These are phyloP conservation scores for Hippoglossus hippoglossus DNA, from an alignment of 2,797 vertebrate species.

Conservation along the genomic window DNA sequence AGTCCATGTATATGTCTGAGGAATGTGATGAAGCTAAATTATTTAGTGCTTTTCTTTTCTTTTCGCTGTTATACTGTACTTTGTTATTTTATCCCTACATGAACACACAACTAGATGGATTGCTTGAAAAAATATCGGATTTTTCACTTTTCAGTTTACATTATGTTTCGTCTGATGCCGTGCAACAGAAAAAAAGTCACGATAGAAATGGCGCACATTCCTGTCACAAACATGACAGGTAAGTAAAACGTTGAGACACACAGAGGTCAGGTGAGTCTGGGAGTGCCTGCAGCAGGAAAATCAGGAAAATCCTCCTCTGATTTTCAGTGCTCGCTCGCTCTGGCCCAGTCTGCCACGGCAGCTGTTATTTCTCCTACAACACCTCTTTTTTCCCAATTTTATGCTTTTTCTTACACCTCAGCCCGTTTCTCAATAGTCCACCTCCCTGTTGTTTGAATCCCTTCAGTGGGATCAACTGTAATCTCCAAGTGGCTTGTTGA, in stretches of 20 bases:
- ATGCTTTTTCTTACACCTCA: slow-evolving; percentile 17
- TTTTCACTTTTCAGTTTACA: not conserved
- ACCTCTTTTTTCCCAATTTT: slow-evolving; percentile 31
- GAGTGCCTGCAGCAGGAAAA: slow-evolving; percentile 48
- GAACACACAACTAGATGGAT: no score
- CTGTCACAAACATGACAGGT: slow-evolving; percentile 14
- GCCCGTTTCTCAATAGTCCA: slow-evolving; percentile 38
- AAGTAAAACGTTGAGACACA: slow-evolving; percentile 21
- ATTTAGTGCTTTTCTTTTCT: no score
- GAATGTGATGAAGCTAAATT: no score
- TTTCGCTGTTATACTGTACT: no score
- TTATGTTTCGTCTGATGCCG: slow-evolving; percentile 7
- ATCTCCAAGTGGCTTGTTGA: slow-evolving; percentile 57
- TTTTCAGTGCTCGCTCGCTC: slow-evolving; percentile 22
- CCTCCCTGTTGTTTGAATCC: slow-evolving; percentile 46
- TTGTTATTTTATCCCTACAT: no score
- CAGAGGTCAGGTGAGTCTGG: slow-evolving; percentile 49
- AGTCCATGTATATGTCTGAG: not conserved
- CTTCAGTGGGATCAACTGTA: slow-evolving; percentile 31
- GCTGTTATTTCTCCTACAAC: slow-evolving; percentile 36
- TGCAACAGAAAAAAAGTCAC: slow-evolving; percentile 21
- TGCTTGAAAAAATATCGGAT: no score
- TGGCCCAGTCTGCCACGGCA: slow-evolving; percentile 7
- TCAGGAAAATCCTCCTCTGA: slow-evolving; percentile 43
- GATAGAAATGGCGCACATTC: slow-evolving; percentile 30